These are phyloP conservation scores for Sylvia atricapilla DNA, from an alignment of 2,113 vertebrate genomes.

Conservation along the genomic window DNA sequence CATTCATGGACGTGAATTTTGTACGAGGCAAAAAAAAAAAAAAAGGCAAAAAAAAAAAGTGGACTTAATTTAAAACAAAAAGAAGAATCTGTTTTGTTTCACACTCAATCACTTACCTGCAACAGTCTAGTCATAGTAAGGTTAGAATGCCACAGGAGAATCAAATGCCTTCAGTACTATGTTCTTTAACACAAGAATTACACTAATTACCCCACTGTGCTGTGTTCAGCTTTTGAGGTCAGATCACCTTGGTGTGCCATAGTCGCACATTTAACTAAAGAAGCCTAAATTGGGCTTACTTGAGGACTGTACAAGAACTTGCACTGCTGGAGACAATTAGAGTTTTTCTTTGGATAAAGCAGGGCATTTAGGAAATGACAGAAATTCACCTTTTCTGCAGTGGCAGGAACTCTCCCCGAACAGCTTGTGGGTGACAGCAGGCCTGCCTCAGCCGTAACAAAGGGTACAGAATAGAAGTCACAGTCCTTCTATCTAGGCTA, in stretches of 20 bases:
- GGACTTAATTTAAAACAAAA: neutral
- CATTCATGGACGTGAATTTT: neutral
- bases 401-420: conserved; percentile 95
- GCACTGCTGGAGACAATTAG: neutral
- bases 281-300: neutral
- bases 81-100: neutral
- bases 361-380: neutral
- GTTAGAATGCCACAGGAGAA: neutral
- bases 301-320: neutral
- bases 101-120: neutral
- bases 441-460: conserved; percentile 93
- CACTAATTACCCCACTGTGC: neutral
- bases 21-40: neutral
- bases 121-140: neutral
- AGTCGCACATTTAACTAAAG: neutral
- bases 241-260: neutral
- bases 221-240: neutral
- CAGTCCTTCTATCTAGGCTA: conserved; percentile 92
- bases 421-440: conserved; percentile 98
- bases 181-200: neutral
- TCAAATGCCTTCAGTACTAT: neutral
- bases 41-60: neutral
- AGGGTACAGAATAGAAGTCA: conserved; percentile 90
- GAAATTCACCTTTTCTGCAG: conserved; percentile 92
- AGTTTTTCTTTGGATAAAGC: neutral